phyloP scores from a whole-genome alignment of 2,113 vertebrate species.

The Ptilorrhoa leucosticta region DNA sequence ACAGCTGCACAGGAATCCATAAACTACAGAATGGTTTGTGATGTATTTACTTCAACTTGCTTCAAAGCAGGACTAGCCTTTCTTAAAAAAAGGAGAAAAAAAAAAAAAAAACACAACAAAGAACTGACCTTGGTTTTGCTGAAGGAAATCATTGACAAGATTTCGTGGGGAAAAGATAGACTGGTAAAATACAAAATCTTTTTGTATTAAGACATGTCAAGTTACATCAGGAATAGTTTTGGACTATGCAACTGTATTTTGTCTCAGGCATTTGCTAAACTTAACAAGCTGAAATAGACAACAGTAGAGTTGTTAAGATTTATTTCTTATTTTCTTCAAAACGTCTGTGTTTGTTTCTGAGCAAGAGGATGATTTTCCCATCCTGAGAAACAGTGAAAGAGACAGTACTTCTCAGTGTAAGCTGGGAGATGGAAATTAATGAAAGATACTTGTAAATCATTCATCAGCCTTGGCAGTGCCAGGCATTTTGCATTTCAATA shows the following conservation, averaged over 20 bases:
- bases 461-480: conserved; percentile 39
- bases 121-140: neutral
- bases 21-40: neutral
- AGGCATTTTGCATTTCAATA: conserved; percentile 47
- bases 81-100: neutral
- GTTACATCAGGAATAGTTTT: conserved; percentile 21
- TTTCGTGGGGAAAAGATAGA: neutral
- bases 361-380: neutral
- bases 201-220: conserved; percentile 46
- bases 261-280: conserved; percentile 34
- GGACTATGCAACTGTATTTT: conserved; percentile 30
- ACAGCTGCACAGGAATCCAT: neutral
- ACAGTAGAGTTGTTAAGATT: neutral
- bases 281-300: conserved; percentile 40
- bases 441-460: conserved; percentile 58
- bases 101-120: neutral
- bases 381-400: neutral
- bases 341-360: neutral
- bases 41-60: neutral
- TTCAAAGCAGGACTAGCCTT: neutral
- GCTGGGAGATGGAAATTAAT: conserved; percentile 40
- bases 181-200: conserved; percentile 21
- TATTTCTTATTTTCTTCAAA: conserved; percentile 33
- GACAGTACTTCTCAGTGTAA: neutral
- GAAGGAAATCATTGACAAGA: conserved; percentile 28